Base-by-base conservation (phyloP, 1,140 invertebrate species). In the Drosophila repleta region DNA sequence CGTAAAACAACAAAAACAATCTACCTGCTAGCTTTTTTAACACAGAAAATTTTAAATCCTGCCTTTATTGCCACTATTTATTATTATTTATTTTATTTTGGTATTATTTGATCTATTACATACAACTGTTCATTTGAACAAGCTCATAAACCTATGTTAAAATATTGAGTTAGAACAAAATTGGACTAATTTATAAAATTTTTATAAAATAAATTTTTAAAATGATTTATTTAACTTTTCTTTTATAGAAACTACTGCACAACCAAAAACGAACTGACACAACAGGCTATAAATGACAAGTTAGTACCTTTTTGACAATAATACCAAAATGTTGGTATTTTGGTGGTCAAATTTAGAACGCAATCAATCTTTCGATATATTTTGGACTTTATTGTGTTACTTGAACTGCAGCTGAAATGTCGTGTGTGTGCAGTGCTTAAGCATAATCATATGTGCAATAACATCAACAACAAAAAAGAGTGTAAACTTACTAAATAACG, bases 371-470 rank as follows among this genome's bases (percentile, higher is more conserved):
- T 43, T 43, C 24, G 7, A 37, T 13, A 20, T 26, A 29, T 52
- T 17, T 32, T 13, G 39, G n/a, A 45, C 51, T 62, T 46, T 69
- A 43, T 24, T 62, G 26, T 65, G 68, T 56, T 69, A 64, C 10
- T 51, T 41, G 52, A 64, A 51, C 24, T 66, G 46, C 62, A 71
- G 37, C 29, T 71, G 68, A 15, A 71, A 39, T 48, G 66, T 62
- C 43, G 62, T 52, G 20, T 15, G 48, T 20, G 37, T 26, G 53
- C 49, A 21, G 26, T 55, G 46, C 37, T 15, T 52, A 39, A 57
- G 53, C 32, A 37, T 45, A 51, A 45, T 66, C 17, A 58, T 3
- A 52, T 58, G 68, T 71, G 70, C 55, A 73, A 61, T 46, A 46
- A 21, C 18, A 46, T 10, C 10, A 51, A 63, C 10, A 51, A 63